These are phyloP conservation scores for Propithecus coquereli DNA, from an alignment of 2,113 vertebrate genomes.

Conservation along the genomic window DNA sequence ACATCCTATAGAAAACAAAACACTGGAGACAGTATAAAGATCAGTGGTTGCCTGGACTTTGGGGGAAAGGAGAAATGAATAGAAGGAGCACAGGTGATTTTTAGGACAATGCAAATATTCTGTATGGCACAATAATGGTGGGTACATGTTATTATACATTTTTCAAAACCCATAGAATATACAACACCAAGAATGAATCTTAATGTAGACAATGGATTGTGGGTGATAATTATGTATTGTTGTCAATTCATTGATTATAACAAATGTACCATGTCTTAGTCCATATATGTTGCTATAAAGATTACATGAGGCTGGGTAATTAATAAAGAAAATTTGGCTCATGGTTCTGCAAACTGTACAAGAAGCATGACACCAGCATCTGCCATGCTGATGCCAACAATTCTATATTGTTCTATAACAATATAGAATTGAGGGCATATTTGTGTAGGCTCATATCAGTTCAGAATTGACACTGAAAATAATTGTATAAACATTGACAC, in stretches of 20 bases:
- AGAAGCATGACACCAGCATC: no score
- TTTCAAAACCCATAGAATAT: background rate
- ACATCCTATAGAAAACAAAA: background rate
- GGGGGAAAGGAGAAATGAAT: background rate
- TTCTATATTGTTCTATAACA: no score
- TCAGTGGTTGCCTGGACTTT: background rate
- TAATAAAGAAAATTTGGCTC: no score
- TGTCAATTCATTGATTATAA: background rate
- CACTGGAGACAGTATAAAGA: background rate
- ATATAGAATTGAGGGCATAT: background rate
- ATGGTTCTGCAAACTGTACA: no score
- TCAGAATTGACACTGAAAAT: background rate
- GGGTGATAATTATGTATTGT: background rate
- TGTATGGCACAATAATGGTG: no score
- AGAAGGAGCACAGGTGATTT: background rate
- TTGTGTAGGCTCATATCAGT: background rate
- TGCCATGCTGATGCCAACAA: no score
- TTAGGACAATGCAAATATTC: background rate
- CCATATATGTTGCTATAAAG: no score
- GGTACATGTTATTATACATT: background rate
- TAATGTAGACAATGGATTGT: background rate
- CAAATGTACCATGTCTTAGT: background rate
- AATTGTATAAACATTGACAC: background rate
- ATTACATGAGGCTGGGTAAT: no score
- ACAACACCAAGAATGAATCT: background rate